Evolutionary conservation across 2,888 invertebrate genomes (phyloP).

Genomic region (Hydroisotoma schaefferi): DNA sequence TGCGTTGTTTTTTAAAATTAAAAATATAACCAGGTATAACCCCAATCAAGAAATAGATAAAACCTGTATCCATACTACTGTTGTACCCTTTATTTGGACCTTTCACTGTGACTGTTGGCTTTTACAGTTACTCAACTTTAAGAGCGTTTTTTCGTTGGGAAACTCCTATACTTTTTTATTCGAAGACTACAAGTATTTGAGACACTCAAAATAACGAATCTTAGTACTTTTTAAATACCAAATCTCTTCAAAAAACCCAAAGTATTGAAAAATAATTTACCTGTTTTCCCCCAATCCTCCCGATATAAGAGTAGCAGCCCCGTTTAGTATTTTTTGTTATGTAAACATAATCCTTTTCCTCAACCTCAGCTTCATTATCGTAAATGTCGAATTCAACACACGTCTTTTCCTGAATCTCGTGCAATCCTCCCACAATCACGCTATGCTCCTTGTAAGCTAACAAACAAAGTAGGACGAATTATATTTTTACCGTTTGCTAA

Average conservation of each 20-base stretch:
- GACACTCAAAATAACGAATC: not conserved
- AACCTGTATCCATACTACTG: too few species aligned
- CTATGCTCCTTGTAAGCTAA: slow-evolving; percentile 35
- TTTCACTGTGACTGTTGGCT: too few species aligned
- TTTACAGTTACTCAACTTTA: too few species aligned
- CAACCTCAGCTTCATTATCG: slow-evolving; percentile 22
- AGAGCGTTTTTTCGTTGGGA: too few species aligned
- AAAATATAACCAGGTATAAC: too few species aligned
- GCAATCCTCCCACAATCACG: slow-evolving; percentile 37
- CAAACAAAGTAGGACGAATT: too few species aligned
- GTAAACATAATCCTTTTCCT: slow-evolving; percentile 20
- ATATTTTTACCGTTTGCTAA: too few species aligned
- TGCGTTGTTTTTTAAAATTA: too few species aligned
- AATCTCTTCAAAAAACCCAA: not conserved
- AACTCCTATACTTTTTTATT: too few species aligned
- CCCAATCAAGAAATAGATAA: too few species aligned
- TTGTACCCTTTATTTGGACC: too few species aligned
- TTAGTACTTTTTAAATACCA: not conserved
- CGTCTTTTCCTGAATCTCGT: slow-evolving; percentile 39
- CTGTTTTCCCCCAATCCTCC: slow-evolving; percentile 43
- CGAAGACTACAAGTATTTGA: not conserved
- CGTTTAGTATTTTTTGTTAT: slow-evolving; percentile 36
- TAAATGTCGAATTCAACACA: slow-evolving; percentile 42
- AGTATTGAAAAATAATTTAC: slow-evolving; percentile 14
- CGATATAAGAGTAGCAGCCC: slow-evolving; percentile 45